These are phyloP conservation scores for Sebastes dallii DNA, from an alignment of 2,797 vertebrate genomes.

Conservation along the genomic window DNA sequence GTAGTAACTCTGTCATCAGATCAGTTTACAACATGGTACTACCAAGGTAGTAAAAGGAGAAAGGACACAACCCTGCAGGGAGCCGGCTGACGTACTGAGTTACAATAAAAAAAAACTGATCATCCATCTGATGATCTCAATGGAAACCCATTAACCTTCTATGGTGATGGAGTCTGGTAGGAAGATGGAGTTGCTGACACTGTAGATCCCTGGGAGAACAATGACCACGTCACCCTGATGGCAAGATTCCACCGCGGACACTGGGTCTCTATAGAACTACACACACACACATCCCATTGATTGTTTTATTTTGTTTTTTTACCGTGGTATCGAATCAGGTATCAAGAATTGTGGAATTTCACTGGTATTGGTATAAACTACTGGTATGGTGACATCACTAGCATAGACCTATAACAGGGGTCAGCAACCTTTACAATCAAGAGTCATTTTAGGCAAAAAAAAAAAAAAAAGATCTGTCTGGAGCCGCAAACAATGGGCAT, in stretches of 20 bases:
- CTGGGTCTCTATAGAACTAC: constrained; percentile 88
- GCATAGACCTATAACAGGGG: no score
- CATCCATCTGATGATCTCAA: not conserved
- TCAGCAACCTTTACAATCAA: no score
- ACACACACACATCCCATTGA: constrained; percentile 8
- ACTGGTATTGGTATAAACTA: no score
- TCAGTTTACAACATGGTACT: not conserved
- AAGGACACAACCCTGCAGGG: not conserved
- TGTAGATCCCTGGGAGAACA: constrained; percentile 88
- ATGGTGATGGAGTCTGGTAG: constrained; percentile 89
- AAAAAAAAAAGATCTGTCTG: no score
- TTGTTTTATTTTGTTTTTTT: no score
- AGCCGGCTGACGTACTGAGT: not conserved
- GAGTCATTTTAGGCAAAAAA: no score
- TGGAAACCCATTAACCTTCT: constrained; percentile 80
- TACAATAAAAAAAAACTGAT: not conserved
- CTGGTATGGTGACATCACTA: no score
- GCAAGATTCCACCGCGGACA: constrained; percentile 84
- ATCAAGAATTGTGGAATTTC: no score
- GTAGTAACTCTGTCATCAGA: not conserved
- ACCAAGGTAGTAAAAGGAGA: not conserved
- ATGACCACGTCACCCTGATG: constrained; percentile 87
- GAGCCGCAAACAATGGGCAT: no score
- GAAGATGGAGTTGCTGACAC: constrained; percentile 82
- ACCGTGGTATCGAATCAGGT: no score